Conservation (phyloP, 2,888 invertebrate genomes). For the Drosophila fungiperda region DNA sequence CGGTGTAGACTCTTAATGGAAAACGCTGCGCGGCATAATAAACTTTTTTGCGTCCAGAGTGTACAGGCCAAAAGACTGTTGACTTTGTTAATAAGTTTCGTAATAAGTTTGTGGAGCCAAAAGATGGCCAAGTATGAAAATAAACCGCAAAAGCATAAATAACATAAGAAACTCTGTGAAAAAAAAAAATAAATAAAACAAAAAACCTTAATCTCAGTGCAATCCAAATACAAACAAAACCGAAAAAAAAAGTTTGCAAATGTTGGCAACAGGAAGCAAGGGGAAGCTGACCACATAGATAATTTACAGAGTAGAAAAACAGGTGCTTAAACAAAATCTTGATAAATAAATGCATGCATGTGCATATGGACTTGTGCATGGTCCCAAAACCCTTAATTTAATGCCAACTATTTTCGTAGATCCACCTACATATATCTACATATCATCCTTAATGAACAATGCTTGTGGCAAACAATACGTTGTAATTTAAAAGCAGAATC, state of each 20-base stretch:
- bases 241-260: neutral
- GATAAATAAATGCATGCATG: neutral
- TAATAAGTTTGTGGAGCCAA: slow-evolving; percentile 67
- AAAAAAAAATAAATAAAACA: slow-evolving; percentile 9
- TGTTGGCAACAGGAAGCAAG: slow-evolving; percentile 12
- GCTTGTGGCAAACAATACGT: neutral
- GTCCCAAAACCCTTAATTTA: neutral
- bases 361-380: neutral
- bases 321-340: slow-evolving; percentile 3
- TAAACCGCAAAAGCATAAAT: slow-evolving; percentile 68
- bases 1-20: slow-evolving; percentile 56
- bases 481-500: neutral
- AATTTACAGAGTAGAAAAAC: slow-evolving; percentile 5
- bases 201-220: slow-evolving; percentile 21
- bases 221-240: slow-evolving; percentile 24
- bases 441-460: neutral
- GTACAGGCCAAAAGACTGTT: slow-evolving; percentile 61
- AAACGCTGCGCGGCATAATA: slow-evolving; percentile 74
- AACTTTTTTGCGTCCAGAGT: slow-evolving; percentile 57
- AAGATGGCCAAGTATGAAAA: slow-evolving; percentile 47
- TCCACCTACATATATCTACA: neutral
- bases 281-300: neutral
- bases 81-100: slow-evolving; percentile 80
- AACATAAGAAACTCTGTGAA: slow-evolving; percentile 44
- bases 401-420: neutral